phyloP scores from a whole-genome alignment of 2,888 invertebrate species.

The Diaprepes abbreviatus region DNA sequence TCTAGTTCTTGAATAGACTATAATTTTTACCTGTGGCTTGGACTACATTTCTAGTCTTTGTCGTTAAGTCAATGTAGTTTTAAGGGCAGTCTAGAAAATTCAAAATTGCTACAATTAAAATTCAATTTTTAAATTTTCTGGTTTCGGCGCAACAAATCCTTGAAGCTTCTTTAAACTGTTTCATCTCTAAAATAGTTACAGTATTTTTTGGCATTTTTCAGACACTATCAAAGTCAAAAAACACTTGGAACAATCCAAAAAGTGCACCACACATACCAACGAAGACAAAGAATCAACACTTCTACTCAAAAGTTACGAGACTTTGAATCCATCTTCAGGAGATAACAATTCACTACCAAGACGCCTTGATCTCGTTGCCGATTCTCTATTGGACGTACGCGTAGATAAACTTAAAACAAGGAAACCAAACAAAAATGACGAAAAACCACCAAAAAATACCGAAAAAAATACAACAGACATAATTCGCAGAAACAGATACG shows the following conservation, averaged over 20 bases:
- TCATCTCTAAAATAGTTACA: not conserved
- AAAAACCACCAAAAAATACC: no score
- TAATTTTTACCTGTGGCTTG: no score
- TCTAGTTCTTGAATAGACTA: no score
- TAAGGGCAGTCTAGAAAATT: no score
- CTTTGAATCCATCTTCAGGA: not conserved
- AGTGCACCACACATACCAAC: not conserved
- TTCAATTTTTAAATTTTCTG: no score
- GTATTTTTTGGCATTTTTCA: not conserved
- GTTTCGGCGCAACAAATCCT: no score
- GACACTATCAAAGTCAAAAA: not conserved
- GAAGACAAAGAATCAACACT: not conserved
- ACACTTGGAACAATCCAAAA: not conserved
- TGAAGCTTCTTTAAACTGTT: no score
- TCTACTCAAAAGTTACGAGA: not conserved
- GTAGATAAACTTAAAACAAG: not conserved
- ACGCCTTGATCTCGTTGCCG: not conserved
- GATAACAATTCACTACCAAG: not conserved
- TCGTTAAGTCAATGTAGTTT: no score
- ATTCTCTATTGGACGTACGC: conserved; percentile 9
- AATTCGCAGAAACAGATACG: conserved; percentile 3
- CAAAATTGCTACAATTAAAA: no score
- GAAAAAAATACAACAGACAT: no score
- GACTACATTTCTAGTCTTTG: no score
- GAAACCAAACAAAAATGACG: no score